phyloP scores from a whole-genome alignment of 2,113 vertebrate genomes.

The Oncorhynchus clarkii region DNA sequence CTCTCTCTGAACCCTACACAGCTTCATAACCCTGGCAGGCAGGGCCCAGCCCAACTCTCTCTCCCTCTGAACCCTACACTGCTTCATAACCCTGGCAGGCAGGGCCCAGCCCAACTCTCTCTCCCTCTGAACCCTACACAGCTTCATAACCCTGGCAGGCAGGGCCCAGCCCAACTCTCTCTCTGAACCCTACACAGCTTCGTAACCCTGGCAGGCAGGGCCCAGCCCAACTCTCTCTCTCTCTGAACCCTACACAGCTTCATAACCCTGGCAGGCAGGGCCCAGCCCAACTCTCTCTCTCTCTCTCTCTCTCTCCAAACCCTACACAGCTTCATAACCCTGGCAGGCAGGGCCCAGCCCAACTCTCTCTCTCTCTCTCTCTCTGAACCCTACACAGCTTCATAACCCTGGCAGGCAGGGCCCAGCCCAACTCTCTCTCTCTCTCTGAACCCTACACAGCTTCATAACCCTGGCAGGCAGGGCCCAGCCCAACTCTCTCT shows the following conservation, averaged over 20 bases:
- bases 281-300: slow-evolving; percentile 9
- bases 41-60: too few species aligned
- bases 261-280: slow-evolving; percentile 16
- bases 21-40: too few species aligned
- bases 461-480: not conserved
- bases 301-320: too few species aligned
- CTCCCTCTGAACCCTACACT: too few species aligned
- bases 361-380: slow-evolving; percentile 43
- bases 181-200: not conserved
- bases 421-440: not conserved
- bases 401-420: too few species aligned
- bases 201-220: slow-evolving; percentile 17
- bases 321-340: slow-evolving; percentile 7
- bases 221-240: slow-evolving; percentile 33
- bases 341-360: slow-evolving; percentile 22
- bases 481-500: too few species aligned
- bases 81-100: slow-evolving; percentile 4
- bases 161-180: slow-evolving; percentile 41
- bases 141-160: slow-evolving; percentile 8
- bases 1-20: too few species aligned
- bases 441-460: slow-evolving; percentile 11
- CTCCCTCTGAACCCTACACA: slow-evolving; percentile 14
- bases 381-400: not conserved
- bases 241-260: not conserved
- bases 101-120: slow-evolving; percentile 41